A percentile compares a stretch with the other conserved stretches of the same genome.
These are phyloP conservation scores for Hydrozoanthus tunicans DNA, from an alignment of 64 coral and sea anemone genomes.

Conservation along the genomic window DNA sequence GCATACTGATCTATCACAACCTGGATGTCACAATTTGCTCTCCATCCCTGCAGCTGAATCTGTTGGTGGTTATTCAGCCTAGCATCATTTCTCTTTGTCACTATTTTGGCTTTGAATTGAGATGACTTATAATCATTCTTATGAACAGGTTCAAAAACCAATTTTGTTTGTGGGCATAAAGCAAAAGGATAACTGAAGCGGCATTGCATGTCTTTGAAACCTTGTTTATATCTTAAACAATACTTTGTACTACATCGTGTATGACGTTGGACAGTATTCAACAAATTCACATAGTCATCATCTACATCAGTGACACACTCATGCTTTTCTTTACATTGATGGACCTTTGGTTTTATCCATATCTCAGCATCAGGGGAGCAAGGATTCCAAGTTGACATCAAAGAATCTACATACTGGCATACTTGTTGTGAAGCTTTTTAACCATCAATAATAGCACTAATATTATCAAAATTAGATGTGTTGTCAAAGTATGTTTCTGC, in stretches of 20 bases:
- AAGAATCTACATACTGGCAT: conserved; percentile 49
- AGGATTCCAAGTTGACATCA: background rate
- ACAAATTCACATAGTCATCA: conserved; percentile 7
- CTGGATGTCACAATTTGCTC: background rate
- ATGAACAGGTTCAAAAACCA: conserved; percentile 48
- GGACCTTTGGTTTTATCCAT: conserved; percentile 28
- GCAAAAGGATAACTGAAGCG: background rate
- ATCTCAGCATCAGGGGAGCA: background rate
- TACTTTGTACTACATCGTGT: conserved; percentile 45
- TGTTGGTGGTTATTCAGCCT: background rate
- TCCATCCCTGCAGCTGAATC: background rate
- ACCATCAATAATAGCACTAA: conserved; percentile 11
- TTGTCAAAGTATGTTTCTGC: background rate
- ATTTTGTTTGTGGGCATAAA: background rate
- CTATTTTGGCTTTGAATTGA: conserved; percentile 11
- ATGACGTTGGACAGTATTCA: conserved; percentile 37
- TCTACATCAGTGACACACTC: background rate
- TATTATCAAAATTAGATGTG: background rate
- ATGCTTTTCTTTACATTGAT: conserved; percentile 26
- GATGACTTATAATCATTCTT: conserved; percentile 2
- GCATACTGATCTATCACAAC: background rate
- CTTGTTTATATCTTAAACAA: conserved; percentile 44
- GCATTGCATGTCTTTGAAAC: background rate
- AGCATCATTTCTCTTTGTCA: background rate
- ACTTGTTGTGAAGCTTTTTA: conserved; percentile 2